Evolutionary conservation across 2,113 vertebrate species (phyloP).

Genomic region (Pterocles orientalis): DNA sequence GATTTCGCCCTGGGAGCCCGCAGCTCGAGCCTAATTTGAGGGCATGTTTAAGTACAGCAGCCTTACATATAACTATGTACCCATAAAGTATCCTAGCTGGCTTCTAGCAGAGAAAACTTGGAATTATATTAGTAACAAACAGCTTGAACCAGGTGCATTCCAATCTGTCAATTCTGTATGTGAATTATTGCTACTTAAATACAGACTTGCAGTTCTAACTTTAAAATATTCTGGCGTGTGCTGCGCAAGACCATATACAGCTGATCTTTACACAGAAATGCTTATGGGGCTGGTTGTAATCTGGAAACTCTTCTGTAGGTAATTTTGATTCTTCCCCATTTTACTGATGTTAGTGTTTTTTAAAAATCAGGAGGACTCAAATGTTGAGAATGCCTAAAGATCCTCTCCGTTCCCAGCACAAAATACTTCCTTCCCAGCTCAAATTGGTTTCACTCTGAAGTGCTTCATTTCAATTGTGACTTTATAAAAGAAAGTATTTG

Average conservation of each 20-base stretch:
- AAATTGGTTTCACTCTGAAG: not conserved
- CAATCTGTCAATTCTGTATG: slow-evolving; percentile 32
- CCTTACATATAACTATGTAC: not conserved
- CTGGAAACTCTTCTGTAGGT: not conserved
- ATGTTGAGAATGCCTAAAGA: not conserved
- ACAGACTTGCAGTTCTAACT: slow-evolving; percentile 18
- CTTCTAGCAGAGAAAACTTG: slow-evolving; percentile 3
- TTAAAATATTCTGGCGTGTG: slow-evolving; percentile 17
- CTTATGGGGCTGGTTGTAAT: not conserved
- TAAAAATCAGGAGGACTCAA: not conserved
- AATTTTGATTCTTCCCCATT: not conserved
- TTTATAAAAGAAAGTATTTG: not conserved
- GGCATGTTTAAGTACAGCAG: not conserved
- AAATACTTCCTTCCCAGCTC: not conserved
- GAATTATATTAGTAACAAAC: not conserved
- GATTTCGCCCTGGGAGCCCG: not conserved
- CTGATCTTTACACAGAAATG: not conserved
- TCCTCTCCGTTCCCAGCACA: not conserved
- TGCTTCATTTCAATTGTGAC: not conserved
- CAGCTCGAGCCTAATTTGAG: not conserved
- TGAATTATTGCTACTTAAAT: slow-evolving; percentile 48
- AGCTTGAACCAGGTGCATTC: slow-evolving; percentile 48
- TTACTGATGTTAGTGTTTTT: not conserved
- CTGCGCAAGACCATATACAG: not conserved
- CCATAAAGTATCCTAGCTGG: not conserved